Evolutionary conservation across 2,797 vertebrate species (phyloP), one percentile per base, ranked within the genome.

Genomic region (Botia almorhae): DNA sequence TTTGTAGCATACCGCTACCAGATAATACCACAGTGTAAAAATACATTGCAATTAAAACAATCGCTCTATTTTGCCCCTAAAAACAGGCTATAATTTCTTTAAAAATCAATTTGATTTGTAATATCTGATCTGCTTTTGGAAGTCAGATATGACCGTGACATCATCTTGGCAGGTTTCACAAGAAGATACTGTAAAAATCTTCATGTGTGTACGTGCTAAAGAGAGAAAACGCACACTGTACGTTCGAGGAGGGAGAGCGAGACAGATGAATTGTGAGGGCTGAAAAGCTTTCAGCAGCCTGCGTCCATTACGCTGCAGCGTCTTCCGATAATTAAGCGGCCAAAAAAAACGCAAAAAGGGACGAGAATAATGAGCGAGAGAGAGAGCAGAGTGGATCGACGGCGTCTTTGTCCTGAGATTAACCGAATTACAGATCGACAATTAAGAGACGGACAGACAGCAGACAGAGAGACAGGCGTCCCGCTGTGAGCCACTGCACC

Each of bases 241-340:
- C 19, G 75, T 74, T 78, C 43, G 58, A 55, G 77, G 26, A 50
- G 61, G 70, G 50, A 55, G 67, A 64, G 75, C 14, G 80, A 69
- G 64, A 43, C 17, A 65, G 84, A 82, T 82, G 80, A 83, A 80
- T 83, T 74, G 76, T 19, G 70, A 81, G 81, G 21, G 55, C 64
- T 55, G 72, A 70, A 84, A 84, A 76, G 83, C 83, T 85, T 85
- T 82, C 83, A 82, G 81, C 83, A 82, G 81, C 80, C 80, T 76
- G 81, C 81, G 76, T 82, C 81, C 77, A 85, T 85, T 85, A 85
- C 74, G 81, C 77, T 60, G 19, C 68, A 19, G 63, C 12, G 74
- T 51, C 76, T 63, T 84, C 67, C 74, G 65, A 68, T 76, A 84
- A 81, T 81, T 78, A 70, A 74, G 81, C 8, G 23, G 55, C 72